Evolutionary conservation across 1,140 invertebrate species (phyloP), one percentile per base, ranked within the genome.

Genomic region (Lepidotrigona ventralis): DNA sequence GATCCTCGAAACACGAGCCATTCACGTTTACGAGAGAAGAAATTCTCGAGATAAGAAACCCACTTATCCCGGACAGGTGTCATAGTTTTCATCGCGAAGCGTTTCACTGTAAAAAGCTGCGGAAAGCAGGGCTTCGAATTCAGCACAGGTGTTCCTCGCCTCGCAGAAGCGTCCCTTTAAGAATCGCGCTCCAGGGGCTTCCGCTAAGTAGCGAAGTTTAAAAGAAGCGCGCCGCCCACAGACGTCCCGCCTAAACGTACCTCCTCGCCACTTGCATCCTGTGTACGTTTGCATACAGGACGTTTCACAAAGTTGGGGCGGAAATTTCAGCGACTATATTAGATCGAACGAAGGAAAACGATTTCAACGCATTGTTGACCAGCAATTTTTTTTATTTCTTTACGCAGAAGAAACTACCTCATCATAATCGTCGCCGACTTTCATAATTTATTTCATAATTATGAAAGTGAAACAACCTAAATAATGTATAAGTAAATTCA

Each of bases 121-220:
- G 46, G 5, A 19, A 21, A 56, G 66, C 12, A n/a, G 23, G 15
- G 19, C 39, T 26, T 51, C 51, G 53, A 70, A 54, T 79, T 66
- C 51, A 46, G 23, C 54, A 26, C 77, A 69, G 66, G 53, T 56
- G 53, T 69, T 46, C 39, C 51, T 12, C 64, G 63, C 15, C 15
- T 23, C 14, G 21, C 0, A 71, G 21, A 1, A 71, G 53, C 19
- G 29, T 79, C 66, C 33, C 66, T 69, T 70, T 70, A 79, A 79
- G 66, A 66, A 66, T 66, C 75, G 19, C 33, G 75, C 75, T 51
- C 75, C 46, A 77, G 60, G 46, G 75, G 60, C 46, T 51, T 64
- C n/a, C 17, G n/a, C 19, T 53, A 77, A 77, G 75, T 63, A 64
- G 56, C 39, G 70, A 73, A 60, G 79, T 80, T 80, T 33, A 53